These are phyloP conservation scores for Parus major DNA, from an alignment of 2,113 vertebrate species.

Conservation along the genomic window DNA sequence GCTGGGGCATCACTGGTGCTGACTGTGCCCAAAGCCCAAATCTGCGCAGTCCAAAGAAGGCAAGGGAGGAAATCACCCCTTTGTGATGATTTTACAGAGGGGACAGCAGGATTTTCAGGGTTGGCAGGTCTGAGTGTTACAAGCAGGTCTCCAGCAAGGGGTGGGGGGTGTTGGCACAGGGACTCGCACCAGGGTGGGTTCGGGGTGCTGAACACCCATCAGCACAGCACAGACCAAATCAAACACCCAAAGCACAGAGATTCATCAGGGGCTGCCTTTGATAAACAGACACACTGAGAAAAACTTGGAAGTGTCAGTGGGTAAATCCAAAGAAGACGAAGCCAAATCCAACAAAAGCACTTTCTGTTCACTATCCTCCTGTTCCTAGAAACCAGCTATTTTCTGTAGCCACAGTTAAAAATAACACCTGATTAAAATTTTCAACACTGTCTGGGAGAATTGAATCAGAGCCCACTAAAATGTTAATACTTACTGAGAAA, in stretches of 20 bases:
- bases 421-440: background rate
- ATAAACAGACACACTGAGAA: background rate
- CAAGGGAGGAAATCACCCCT: background rate
- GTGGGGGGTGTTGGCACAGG: fast-evolving
- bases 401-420: background rate
- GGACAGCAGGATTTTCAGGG: no score
- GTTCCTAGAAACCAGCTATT: background rate
- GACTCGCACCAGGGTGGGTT: background rate
- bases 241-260: no score
- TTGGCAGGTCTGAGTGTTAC: background rate
- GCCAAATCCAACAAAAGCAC: background rate
- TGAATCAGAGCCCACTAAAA: background rate
- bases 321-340: background rate
- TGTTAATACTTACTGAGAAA: background rate
- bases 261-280: background rate
- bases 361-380: background rate
- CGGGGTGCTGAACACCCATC: background rate
- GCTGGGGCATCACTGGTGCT: background rate
- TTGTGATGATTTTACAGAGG: background rate
- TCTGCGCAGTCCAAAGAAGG: fast-evolving
- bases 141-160: background rate
- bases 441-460: background rate
- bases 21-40: background rate
- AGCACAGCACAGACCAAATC: background rate
- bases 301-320: background rate